Base-by-base conservation (phyloP, 35 echinoderm and acorn worm species). In the Chiridota heheva region DNA sequence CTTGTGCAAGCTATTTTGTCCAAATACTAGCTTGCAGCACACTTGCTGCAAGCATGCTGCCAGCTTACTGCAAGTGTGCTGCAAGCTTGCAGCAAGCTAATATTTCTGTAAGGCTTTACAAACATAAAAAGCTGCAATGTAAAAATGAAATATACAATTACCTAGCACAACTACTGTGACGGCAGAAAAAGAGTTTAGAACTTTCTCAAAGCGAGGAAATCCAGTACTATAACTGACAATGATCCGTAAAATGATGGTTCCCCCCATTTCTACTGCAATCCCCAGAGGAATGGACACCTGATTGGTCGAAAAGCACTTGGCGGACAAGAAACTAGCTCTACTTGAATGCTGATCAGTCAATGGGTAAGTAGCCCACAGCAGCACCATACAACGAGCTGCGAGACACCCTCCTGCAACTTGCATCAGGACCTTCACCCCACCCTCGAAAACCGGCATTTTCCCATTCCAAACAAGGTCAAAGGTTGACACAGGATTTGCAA, bases 401-500 rank as follows among this genome's bases (percentile, higher is more conserved):
- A 82, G 67, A 60, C 84, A 43, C 27, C 82, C 92, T 10, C 82
- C 92, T 12, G 83, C 0, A 59, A 96, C 69, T 57, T 96, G 82
- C 24, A 80, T 66, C n/a, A 73, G 13, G 20, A 90, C 82, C 22
- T 47, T 90, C 20, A 83, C 3, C 15, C 81, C 39, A 59, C 87
- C 92, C 34, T 88, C 81, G 7, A 46, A 10, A 20, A 90, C 7
- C 1, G 81, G 63, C 22, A 79, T 72, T 62, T 96, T 90, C 29
- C 58, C 35, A 33, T 81, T 96, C 47, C 89, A 25, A 15, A 90
- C 70, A n/a, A 67, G 58, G 42, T 90, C 87, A 37, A 98, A 86
- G 1, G 85, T 67, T 4, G 84, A 72, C 1, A 84, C 73, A 24
- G 95, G 95, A 63, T 91, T 98, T 53, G 78, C 95, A 41, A 63